These are phyloP conservation scores for Apodemus speciosus DNA, from an alignment of 2,113 vertebrate genomes.

Conservation along the genomic window DNA sequence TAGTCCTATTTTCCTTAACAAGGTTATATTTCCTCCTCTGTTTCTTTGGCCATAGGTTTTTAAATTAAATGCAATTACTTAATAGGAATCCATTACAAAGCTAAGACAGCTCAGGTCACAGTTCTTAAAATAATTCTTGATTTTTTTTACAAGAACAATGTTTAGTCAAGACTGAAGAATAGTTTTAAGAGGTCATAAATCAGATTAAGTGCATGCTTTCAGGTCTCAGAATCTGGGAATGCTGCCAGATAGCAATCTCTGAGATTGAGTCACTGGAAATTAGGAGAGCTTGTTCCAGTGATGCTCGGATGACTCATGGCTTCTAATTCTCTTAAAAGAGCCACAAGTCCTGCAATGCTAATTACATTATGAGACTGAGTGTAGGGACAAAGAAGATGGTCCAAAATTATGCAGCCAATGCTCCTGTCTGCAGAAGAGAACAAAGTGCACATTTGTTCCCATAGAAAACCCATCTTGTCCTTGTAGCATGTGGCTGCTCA, in stretches of 20 bases:
- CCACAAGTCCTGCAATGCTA: conserved; percentile 85
- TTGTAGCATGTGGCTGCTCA: background rate
- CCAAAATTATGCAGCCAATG: conserved; percentile 77
- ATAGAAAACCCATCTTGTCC: conserved; percentile 20
- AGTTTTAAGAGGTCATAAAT: conserved; percentile 85
- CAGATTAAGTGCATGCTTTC: conserved; percentile 86
- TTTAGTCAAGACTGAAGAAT: conserved; percentile 81
- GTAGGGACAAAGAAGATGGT: conserved; percentile 82
- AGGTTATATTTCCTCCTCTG: conserved; percentile 68
- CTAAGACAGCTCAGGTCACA: conserved; percentile 59
- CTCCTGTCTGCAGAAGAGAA: conserved; percentile 66
- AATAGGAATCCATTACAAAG: conserved; percentile 81
- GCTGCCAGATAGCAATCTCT: conserved; percentile 87
- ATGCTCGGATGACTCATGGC: conserved; percentile 88
- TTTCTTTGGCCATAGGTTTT: conserved; percentile 63
- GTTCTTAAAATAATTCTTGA: conserved; percentile 81
- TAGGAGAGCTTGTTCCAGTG: conserved; percentile 83
- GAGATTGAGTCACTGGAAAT: conserved; percentile 87
- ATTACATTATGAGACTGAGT: conserved; percentile 85
- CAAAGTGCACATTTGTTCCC: conserved; percentile 54
- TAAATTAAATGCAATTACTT: conserved; percentile 84
- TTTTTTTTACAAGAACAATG: conserved; percentile 74
- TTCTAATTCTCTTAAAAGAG: conserved; percentile 88
- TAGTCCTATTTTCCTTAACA: conserved; percentile 53
- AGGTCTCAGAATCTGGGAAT: conserved; percentile 82